phyloP scores from a whole-genome alignment of 2,113 vertebrate species.

The Suncus etruscus region DNA sequence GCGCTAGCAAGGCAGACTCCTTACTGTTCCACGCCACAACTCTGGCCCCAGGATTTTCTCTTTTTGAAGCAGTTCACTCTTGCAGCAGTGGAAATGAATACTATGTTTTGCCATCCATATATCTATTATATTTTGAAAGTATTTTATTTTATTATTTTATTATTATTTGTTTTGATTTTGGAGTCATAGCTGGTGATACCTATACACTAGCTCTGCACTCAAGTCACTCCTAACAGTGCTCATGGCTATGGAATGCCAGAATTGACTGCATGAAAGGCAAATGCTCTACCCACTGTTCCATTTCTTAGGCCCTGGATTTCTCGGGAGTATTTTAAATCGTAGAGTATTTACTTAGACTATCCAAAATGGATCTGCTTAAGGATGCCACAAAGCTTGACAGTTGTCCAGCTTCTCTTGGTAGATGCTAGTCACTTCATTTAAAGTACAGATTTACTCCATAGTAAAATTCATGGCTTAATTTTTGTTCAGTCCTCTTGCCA shows the following conservation, averaged over 20 bases:
- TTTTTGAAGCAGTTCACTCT: neutral
- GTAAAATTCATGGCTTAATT: neutral
- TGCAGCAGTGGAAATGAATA: neutral
- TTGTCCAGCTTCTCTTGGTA: neutral
- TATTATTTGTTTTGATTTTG: no score
- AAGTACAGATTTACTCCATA: neutral
- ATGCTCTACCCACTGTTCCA: no score
- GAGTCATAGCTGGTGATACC: no score
- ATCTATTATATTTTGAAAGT: neutral
- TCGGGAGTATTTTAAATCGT: neutral
- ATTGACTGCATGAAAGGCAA: no score
- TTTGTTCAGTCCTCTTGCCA: neutral
- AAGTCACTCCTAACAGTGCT: no score
- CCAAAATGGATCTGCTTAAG: neutral
- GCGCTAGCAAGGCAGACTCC: no score
- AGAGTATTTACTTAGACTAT: neutral
- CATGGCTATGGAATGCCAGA: no score
- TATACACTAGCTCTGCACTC: no score
- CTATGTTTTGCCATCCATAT: neutral
- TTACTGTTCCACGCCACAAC: no score
- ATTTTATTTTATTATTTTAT: neutral
- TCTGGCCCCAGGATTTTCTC: neutral
- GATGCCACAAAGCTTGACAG: neutral
- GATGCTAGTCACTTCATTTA: neutral
- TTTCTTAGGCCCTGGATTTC: neutral